Evolutionary conservation across 2,888 invertebrate species (phyloP), one percentile per base, ranked within the genome.

Genomic region (Diloba caeruleocephala): DNA sequence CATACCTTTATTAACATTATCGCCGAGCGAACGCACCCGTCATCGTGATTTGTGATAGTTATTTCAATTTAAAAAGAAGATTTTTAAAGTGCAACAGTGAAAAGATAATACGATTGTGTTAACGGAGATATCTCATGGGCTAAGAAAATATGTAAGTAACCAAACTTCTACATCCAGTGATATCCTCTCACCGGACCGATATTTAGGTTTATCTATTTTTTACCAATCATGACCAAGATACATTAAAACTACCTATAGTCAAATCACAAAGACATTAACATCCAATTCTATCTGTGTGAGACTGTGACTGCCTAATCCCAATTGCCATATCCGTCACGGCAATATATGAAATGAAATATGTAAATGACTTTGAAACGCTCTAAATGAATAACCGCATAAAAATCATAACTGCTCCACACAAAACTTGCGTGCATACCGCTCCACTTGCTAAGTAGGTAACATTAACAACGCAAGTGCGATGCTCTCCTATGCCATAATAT

Each of bases 381-480:
- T 51, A 23, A 52, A 56, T 41, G 33, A 44, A 36, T 13, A 14
- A 28, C 21, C n/a, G 23, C 29, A 41, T 57, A n/a, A 19, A 39
- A 58, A 44, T 34, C 39, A 37, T 21, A 36, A 39, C 5, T 38
- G 67, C 46, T 42, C 45, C 34, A 66, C 46, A 52, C 57, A 65
- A 60, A 23, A 56, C 52, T 62, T 33, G 46, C 26, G 53, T 43
- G 43, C 29, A 41, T 26, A 41, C 14, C 58, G 73, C 65, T 71
- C 73, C 46, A 65, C 29, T 71, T 71, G 41, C 32, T 59, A 69
- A 73, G 58, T 71, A 59, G 71, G 73, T 54, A 61, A 65, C 54
- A 59, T 53, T 59, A 52, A 58, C 58, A 41, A 23, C 42, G 34
- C 34, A 45, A 62, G 53, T 42, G 51, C 58, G 37, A 58, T 56